Base-by-base conservation (phyloP, 2,113 vertebrate species). In the Atherinomorus stipes region DNA sequence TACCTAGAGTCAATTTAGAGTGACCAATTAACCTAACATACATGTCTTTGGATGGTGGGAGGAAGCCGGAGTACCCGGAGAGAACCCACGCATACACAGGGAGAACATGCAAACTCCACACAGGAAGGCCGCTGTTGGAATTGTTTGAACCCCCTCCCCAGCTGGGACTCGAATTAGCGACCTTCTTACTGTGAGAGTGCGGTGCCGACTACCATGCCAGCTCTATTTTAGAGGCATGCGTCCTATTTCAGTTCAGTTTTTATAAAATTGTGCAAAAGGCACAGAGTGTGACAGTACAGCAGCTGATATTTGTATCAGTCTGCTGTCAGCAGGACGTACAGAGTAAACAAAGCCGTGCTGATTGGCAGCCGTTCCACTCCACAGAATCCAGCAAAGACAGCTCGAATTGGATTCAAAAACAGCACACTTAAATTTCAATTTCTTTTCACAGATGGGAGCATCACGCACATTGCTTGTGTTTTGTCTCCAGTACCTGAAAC, bases 321-420 rank as follows among this genome's bases (percentile, higher is more conserved):
- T 64, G 42, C 76, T 80, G 63, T 68, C 83, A 81, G 78, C 78
- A 74, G 76, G 77, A 77, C 25, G 63, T 72, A 58, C 65, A 66
- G 65, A 72, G 74, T 86, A 87, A 86, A 87, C 83, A 87, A 84
- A 83, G 71, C 74, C 50, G 56, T 10, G 23, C 71, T 83, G 85
- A 87, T 69, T 83, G 83, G 83, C 80, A 86, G 74, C 51, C 67
- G 74, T 83, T 89, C 81, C 78, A 70, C 76, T 76, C 81, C 16
- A 34, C 67, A 78, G 76, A 83, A 81, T 71, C 73, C 75, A 74
- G 70, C 49, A 44, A 71, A 84, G 71, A 75, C n/a, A 40, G 22
- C 69, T 71, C 73, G 71, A 84, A 84, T 85, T 85, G 83, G 80
- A 84, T 71, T 83, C 88, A 87, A 78, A 79, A 87, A 85, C 68